Conservation (phyloP, 2,113 vertebrate genomes). For the Brachionichthys hirsutus region DNA sequence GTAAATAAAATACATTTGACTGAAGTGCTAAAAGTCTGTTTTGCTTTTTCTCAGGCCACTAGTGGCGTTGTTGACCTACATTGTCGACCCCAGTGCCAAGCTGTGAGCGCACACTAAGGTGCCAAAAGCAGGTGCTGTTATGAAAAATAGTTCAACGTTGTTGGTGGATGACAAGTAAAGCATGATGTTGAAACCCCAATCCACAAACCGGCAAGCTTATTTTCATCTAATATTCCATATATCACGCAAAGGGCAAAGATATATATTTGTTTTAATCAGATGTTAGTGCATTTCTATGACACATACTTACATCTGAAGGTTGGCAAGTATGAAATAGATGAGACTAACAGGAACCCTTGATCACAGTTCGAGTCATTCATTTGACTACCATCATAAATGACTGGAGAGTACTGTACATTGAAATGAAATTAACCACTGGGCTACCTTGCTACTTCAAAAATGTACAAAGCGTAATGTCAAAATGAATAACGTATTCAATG, state of each 20-base stretch:
- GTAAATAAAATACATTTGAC: constrained; percentile 67
- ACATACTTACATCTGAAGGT: not conserved
- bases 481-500: too few species aligned
- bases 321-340: not conserved
- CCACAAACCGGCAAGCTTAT: too few species aligned
- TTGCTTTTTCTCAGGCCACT: not conserved
- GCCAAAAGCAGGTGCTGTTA: not conserved
- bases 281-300: not conserved
- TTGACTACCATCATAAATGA: not conserved
- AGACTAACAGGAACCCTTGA: not conserved
- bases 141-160: not conserved
- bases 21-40: constrained; percentile 2
- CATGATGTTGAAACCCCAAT: too few species aligned
- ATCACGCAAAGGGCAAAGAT: not conserved
- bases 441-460: not conserved
- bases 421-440: not conserved
- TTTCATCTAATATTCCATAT: constrained; percentile 15
- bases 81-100: not conserved
- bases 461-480: too few species aligned
- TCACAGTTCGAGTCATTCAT: not conserved
- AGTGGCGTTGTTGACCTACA: not conserved
- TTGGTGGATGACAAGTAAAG: too few species aligned
- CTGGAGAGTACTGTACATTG: not conserved
- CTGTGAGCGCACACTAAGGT: not conserved
- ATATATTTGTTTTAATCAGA: not conserved